A percentile compares a stretch with the other conserved stretches of the same genome.
Evolutionary conservation across 2,888 invertebrate species (phyloP).

Genomic region (Eupithecia tripunctaria): DNA sequence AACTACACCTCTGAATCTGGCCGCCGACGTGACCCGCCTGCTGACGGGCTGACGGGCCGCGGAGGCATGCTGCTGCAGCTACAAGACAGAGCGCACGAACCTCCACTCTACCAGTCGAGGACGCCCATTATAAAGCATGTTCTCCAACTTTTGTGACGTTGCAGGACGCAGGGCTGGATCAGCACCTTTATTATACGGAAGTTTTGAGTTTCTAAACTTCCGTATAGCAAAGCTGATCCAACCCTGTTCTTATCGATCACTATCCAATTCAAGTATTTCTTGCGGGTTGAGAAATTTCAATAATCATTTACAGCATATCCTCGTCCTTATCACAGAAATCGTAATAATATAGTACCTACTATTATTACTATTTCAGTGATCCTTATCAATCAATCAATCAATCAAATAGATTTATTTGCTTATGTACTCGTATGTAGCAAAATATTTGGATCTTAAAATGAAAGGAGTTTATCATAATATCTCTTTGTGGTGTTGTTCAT

Average conservation of each 20-base stretch:
- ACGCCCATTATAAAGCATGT: no score
- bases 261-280: neutral
- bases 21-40: conserved; percentile 72
- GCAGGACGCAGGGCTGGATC: no score
- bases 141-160: neutral
- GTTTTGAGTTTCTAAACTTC: no score
- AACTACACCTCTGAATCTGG: conserved; percentile 74
- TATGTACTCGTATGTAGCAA: neutral
- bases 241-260: neutral
- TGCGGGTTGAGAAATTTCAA: neutral
- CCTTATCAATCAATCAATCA: no score
- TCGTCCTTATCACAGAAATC: no score
- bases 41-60: neutral
- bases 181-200: no score
- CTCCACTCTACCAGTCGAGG: neutral
- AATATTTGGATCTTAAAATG: neutral
- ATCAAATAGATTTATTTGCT: neutral
- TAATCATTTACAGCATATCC: neutral
- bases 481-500: neutral
- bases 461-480: neutral
- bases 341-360: no score
- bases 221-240: neutral
- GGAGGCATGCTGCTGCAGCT: conserved; percentile 1
- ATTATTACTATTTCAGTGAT: no score
- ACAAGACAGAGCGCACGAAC: neutral